Percentiles rank a stretch among this genome's conserved stretches.
Evolutionary conservation across 2,113 vertebrate genomes (phyloP).

Genomic region (Leucopsar rothschildi): DNA sequence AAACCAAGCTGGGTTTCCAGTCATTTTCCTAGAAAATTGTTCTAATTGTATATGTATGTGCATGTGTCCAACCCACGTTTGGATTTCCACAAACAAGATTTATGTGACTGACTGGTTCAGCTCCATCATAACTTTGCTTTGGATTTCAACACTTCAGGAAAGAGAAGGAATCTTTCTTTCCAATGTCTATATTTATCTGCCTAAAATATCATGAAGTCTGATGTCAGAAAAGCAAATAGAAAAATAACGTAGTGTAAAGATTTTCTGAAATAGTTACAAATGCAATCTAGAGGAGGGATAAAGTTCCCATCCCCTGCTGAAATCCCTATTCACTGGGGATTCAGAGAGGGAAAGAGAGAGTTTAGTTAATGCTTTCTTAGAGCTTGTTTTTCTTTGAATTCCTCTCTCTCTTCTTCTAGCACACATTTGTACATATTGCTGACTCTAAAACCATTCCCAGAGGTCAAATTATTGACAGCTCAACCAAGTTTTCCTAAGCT

Average conservation of each 20-base stretch:
- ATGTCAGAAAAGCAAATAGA: conserved; percentile 24
- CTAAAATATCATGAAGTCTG: neutral
- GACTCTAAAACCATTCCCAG: conserved; percentile 38
- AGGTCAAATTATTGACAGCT: conserved; percentile 60
- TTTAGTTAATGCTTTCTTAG: conserved; percentile 28
- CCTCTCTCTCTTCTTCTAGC: neutral
- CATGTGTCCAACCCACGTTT: neutral
- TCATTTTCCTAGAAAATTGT: neutral
- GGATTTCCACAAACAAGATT: neutral
- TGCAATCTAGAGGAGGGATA: neutral
- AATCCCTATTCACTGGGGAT: neutral
- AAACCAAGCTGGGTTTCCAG: neutral
- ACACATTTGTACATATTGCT: conserved; percentile 23
- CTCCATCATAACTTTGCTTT: neutral
- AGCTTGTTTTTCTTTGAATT: conserved; percentile 51
- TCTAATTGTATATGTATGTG: neutral
- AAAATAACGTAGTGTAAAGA: conserved; percentile 1
- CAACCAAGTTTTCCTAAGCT: conserved; percentile 60
- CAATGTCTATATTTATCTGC: neutral
- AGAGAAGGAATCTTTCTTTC: neutral
- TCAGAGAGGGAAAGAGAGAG: neutral
- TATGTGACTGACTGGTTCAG: neutral
- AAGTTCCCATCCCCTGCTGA: neutral
- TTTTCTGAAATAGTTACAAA: conserved; percentile 13
- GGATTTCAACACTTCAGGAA: conserved; percentile 5